Percentiles rank a stretch among this genome's conserved stretches.
Evolutionary conservation across 2,113 vertebrate genomes (phyloP).

Genomic region (Origma solitaria): DNA sequence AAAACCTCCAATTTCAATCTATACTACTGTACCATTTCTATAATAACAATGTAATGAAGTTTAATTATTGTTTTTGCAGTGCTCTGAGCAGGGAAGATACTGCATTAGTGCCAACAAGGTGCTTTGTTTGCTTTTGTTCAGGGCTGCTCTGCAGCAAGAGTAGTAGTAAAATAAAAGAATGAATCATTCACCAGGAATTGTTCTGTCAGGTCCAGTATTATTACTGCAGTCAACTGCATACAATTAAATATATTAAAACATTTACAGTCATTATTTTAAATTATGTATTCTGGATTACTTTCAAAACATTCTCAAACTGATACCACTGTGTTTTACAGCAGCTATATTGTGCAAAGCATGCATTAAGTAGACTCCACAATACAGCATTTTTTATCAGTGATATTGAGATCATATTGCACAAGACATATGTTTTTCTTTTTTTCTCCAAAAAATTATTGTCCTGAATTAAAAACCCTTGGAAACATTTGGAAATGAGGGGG

Average conservation of each 20-base stretch:
- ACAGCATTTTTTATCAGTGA: neutral
- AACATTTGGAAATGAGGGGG: neutral
- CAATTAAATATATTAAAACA: neutral
- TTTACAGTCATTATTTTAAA: neutral
- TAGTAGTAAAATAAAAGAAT: neutral
- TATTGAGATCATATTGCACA: neutral
- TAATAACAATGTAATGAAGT: neutral
- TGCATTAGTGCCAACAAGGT: neutral
- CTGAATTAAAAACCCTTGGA: slow-evolving; percentile 25
- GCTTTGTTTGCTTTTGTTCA: neutral
- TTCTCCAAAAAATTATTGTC: neutral
- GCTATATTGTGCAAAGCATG: neutral
- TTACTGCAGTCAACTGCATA: neutral
- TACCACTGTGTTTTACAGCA: neutral
- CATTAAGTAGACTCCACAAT: neutral
- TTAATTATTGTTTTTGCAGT: neutral
- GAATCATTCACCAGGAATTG: neutral
- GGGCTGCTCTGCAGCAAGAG: neutral
- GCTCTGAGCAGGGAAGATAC: neutral
- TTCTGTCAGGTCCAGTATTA: neutral
- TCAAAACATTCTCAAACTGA: neutral
- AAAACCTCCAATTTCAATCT: neutral
- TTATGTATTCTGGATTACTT: neutral
- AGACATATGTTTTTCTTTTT: neutral
- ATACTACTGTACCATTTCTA: neutral